A percentile compares a stretch with the other conserved stretches of the same genome.
These are phyloP conservation scores for Shinisaurus crocodilurus DNA, from an alignment of 2,113 vertebrate genomes.

Conservation along the genomic window DNA sequence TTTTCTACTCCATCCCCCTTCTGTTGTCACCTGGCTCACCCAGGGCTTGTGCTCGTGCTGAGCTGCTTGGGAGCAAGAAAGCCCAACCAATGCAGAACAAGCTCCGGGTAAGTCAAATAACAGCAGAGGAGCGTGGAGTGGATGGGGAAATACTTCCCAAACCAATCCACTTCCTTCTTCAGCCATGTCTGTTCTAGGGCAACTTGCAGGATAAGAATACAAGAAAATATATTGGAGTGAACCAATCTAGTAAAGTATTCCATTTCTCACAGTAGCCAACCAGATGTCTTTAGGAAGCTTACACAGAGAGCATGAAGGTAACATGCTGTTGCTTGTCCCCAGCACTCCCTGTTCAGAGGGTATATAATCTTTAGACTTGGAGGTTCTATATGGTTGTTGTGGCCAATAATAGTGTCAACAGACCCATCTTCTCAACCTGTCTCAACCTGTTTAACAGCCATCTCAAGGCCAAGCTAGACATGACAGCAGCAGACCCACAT, in stretches of 20 bases:
- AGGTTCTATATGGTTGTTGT: not conserved
- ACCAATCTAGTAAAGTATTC: not conserved
- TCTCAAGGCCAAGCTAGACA: not conserved
- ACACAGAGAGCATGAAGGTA: not conserved
- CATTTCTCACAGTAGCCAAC: not conserved
- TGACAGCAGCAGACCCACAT: not conserved
- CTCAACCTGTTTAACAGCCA: not conserved
- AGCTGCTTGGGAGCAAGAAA: not conserved
- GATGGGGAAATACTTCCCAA: not conserved
- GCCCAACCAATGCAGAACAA: no score
- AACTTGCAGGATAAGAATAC: not conserved
- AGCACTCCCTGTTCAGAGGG: not conserved
- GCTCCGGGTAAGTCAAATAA: not conserved
- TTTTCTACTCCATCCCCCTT: not conserved
- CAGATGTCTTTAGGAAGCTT: not conserved
- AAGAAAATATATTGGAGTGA: not conserved
- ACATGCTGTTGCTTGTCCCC: not conserved
- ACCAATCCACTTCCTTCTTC: not conserved
- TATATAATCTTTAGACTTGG: not conserved
- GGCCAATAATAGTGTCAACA: not conserved
- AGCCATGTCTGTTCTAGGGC: not conserved
- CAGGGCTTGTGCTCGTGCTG: no score
- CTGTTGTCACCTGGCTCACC: not conserved
- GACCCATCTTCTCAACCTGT: not conserved
- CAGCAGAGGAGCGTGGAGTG: not conserved